These are phyloP conservation scores for Hapalemur alaotrensis DNA, from an alignment of 2,797 vertebrate species.

Conservation along the genomic window DNA sequence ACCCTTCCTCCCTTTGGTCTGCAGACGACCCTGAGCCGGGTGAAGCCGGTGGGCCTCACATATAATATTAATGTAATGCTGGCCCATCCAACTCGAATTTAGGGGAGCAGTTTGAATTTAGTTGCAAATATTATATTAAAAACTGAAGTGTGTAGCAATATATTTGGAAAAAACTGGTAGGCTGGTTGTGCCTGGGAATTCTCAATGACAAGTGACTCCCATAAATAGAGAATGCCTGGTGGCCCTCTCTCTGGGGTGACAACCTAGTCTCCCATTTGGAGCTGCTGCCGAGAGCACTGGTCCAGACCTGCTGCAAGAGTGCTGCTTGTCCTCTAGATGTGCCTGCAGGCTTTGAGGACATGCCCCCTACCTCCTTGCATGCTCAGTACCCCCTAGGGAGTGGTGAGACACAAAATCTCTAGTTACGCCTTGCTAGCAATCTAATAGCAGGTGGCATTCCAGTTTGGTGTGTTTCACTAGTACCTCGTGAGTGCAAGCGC, in stretches of 20 bases:
- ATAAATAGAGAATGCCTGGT: not conserved
- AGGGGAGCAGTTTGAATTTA: constrained; percentile 13
- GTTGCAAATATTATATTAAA: not conserved
- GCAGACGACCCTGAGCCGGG: not conserved
- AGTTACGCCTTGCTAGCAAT: not conserved
- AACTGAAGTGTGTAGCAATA: not conserved
- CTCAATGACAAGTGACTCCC: not conserved
- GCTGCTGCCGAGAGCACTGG: not conserved
- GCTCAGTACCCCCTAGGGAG: not conserved
- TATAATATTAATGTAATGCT: not conserved
- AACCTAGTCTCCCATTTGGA: not conserved
- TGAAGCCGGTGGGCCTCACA: not conserved
- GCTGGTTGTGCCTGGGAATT: not conserved
- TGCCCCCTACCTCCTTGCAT: rapidly evolving
- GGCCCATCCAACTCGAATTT: not conserved
- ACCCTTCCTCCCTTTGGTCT: not conserved
- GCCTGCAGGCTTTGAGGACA: not conserved
- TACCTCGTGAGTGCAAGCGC: not conserved
- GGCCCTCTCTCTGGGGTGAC: not conserved
- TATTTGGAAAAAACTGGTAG: not conserved
- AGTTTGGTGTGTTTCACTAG: not conserved
- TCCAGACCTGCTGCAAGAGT: not conserved
- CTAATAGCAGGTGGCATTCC: not conserved
- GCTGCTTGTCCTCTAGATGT: not conserved
- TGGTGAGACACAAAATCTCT: not conserved